phyloP scores from a whole-genome alignment of 1,140 invertebrate species.

The Anagrus nilaparvatae region DNA sequence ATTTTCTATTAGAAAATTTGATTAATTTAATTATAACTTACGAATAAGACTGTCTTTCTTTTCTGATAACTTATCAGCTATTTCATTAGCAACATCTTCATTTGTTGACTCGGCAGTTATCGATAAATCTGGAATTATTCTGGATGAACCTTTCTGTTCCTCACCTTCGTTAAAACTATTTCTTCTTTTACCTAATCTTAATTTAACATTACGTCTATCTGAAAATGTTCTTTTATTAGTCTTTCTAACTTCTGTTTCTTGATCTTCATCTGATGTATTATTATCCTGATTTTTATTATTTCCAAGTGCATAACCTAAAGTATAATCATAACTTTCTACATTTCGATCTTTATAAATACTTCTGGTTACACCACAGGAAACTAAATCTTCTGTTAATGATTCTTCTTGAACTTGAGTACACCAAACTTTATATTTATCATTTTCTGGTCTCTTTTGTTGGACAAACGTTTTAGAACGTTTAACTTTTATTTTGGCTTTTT shows the following conservation, averaged over 20 bases:
- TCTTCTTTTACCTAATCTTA: slow-evolving; percentile 46
- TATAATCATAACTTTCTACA: slow-evolving; percentile 52
- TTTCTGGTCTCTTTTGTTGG: slow-evolving; percentile 18
- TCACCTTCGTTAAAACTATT: slow-evolving; percentile 38
- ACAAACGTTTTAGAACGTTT: slow-evolving; percentile 30
- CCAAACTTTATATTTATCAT: slow-evolving; percentile 54
- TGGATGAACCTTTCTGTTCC: slow-evolving; percentile 40
- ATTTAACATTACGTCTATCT: slow-evolving; percentile 49
- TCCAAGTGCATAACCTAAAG: slow-evolving; percentile 27
- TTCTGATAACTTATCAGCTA: slow-evolving; percentile 58
- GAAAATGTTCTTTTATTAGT: slow-evolving; percentile 48
- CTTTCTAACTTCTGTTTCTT: slow-evolving; percentile 31
- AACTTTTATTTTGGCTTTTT: slow-evolving; percentile 35
- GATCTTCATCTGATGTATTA: slow-evolving; percentile 41
- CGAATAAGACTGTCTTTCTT: slow-evolving; percentile 60
- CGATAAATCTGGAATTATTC: slow-evolving; percentile 44
- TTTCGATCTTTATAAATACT: slow-evolving; percentile 42
- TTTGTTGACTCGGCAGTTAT: slow-evolving; percentile 41
- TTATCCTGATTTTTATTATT: slow-evolving; percentile 27
- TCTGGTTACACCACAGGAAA: slow-evolving; percentile 47
- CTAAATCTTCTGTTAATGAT: slow-evolving; percentile 48
- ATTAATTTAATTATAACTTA: slow-evolving; percentile 36
- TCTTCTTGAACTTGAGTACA: slow-evolving; percentile 51
- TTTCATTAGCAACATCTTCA: slow-evolving; percentile 54
- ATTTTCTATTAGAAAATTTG: not conserved